A percentile compares a stretch with the other conserved stretches of the same genome.
Evolutionary conservation across 2,888 invertebrate species (phyloP).

Genomic region (Chromoteleia sp.): DNA sequence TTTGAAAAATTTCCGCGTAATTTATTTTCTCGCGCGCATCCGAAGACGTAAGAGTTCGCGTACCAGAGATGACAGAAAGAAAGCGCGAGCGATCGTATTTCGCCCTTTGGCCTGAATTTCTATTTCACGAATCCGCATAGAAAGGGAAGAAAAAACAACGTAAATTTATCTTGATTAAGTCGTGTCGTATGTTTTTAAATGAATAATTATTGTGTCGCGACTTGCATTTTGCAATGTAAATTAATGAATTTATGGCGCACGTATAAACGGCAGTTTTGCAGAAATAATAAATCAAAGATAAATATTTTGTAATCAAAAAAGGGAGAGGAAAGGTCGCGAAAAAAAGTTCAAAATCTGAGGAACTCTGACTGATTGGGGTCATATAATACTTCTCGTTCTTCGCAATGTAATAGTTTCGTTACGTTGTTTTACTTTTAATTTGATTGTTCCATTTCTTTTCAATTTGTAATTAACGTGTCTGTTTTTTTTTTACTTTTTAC

Average conservation of each 20-base stretch:
- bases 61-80: constrained; percentile 13
- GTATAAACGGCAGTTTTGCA: not conserved
- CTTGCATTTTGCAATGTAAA: not conserved
- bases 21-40: constrained; percentile 12
- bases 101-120: constrained; percentile 7
- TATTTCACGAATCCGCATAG: not conserved
- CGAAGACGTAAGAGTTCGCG: constrained; percentile 20
- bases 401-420: no score
- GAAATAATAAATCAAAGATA: not conserved
- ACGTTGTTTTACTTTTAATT: no score
- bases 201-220: constrained; percentile 1
- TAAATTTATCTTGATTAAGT: constrained; percentile 19
- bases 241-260: not conserved
- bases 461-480: constrained; percentile 7
- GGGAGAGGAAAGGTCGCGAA: no score
- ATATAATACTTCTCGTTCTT: no score
- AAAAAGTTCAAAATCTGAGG: no score
- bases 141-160: not conserved
- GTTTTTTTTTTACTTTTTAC: no score
- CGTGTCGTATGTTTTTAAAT: not conserved
- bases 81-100: constrained; percentile 19
- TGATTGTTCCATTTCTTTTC: not conserved
- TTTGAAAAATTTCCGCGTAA: constrained; percentile 16
- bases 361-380: no score
- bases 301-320: not conserved